A percentile compares a stretch with the other conserved stretches of the same genome.
Evolutionary conservation across 2,888 invertebrate species (phyloP).

Genomic region (Isoperla grammatica): DNA sequence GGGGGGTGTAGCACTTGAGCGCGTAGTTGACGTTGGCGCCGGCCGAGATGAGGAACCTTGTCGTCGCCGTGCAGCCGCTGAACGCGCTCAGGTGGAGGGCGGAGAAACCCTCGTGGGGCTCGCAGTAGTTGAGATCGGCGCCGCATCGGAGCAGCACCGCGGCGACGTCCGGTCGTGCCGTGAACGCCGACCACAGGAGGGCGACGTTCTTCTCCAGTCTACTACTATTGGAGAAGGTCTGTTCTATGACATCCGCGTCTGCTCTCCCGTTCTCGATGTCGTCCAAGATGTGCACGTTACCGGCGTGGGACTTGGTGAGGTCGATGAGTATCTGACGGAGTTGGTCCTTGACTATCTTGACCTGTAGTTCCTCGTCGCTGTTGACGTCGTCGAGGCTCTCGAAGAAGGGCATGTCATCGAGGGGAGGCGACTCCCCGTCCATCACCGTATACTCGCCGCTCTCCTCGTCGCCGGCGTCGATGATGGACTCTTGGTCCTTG

Average conservation of each 20-base stretch:
- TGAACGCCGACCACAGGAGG: conserved; percentile 25
- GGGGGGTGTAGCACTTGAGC: conserved; percentile 40
- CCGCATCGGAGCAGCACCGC: conserved; percentile 8
- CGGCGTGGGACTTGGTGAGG: conserved; percentile 1
- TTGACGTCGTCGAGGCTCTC: not conserved
- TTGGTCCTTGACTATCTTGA: conserved; percentile 6
- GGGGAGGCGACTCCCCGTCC: not conserved
- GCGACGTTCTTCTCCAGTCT: conserved; percentile 20
- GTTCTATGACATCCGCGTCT: not conserved
- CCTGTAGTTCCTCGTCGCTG: not conserved
- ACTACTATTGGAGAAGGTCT: not conserved
- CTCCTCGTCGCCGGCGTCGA: conserved; percentile 2
- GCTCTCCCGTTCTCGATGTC: not conserved
- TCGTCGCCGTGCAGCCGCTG: conserved; percentile 6
- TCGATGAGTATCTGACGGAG: conserved; percentile 11
- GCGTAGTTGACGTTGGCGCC: conserved; percentile 30
- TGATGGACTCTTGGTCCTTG: not conserved
- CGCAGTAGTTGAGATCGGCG: conserved; percentile 11
- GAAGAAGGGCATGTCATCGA: not conserved
- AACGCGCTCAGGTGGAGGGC: conserved; percentile 27
- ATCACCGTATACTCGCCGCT: conserved; percentile 10
- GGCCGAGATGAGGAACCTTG: not conserved
- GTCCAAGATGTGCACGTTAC: conserved; percentile 3
- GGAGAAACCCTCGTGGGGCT: conserved; percentile 19
- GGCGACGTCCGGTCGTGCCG: conserved; percentile 17